Percentiles rank a stretch among this genome's conserved stretches.
Conservation (phyloP, 2,888 invertebrate species). For the Halictus ligatus region DNA sequence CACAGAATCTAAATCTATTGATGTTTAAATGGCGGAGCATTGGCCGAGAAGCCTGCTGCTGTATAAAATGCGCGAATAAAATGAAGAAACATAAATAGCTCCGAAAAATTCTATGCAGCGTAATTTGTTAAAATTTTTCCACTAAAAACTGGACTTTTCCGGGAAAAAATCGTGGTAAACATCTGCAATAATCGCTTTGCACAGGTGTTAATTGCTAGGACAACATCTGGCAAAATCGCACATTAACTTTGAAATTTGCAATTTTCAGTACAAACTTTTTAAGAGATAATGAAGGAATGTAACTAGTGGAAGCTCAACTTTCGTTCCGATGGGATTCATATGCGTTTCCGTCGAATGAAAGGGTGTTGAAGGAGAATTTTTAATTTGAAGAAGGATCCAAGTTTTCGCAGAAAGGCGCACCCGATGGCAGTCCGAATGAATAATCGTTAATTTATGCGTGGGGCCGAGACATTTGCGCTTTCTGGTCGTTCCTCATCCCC, state of each 20-base stretch:
- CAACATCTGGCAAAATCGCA: not conserved
- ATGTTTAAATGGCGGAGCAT: not conserved
- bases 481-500: constrained; percentile 44
- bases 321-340: too few species aligned
- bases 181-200: not conserved
- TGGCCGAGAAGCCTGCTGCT: not conserved
- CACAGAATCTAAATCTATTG: constrained; percentile 27
- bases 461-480: constrained; percentile 10
- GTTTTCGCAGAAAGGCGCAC: not conserved
- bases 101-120: not conserved
- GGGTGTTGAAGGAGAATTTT: not conserved
- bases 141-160: not conserved
- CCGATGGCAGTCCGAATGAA: not conserved
- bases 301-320: too few species aligned
- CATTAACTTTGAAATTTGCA: not conserved
- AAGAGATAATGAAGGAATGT: too few species aligned
- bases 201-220: not conserved
- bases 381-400: constrained; percentile 5
- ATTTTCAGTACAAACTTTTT: not conserved
- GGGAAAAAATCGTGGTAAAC: constrained; percentile 11
- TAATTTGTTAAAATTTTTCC: not conserved
- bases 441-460: constrained; percentile 39
- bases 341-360: not conserved
- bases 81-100: not conserved
- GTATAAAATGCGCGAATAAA: not conserved